Conservation (phyloP, 1,140 invertebrate genomes). For the Drosophila watanabei region DNA sequence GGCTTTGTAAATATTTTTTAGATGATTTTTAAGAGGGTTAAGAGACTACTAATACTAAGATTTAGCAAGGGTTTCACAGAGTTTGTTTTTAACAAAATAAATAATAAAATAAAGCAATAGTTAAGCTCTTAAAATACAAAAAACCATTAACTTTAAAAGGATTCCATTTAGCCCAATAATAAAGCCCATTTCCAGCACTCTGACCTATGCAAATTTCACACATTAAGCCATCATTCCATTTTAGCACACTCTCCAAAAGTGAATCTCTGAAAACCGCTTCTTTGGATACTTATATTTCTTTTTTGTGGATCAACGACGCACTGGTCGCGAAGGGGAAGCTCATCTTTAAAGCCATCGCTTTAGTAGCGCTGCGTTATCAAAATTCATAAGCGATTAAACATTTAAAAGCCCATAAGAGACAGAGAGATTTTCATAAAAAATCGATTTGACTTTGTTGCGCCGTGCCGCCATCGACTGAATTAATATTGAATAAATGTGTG, state of each 20-base stretch:
- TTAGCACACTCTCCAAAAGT: conserved; percentile 9
- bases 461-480: conserved; percentile 48
- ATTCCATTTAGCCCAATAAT: neutral
- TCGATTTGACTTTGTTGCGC: conserved; percentile 76
- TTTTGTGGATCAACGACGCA: conserved; percentile 36
- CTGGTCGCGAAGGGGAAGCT: neutral
- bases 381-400: conserved; percentile 84
- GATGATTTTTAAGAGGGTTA: too few relatives aligned
- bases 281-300: conserved; percentile 29
- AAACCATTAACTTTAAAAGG: neutral
- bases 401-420: conserved; percentile 82
- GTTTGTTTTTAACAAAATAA: neutral
- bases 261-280: conserved; percentile 23
- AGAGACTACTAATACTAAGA: too few relatives aligned
- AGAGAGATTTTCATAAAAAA: conserved; percentile 80
- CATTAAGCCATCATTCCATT: conserved; percentile 39
- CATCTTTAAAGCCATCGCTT: conserved; percentile 38
- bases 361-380: conserved; percentile 67
- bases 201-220: conserved; percentile 44
- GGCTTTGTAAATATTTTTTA: too few relatives aligned
- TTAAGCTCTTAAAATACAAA: neutral
- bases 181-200: conserved; percentile 12
- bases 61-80: too few relatives aligned
- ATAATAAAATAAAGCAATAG: neutral
- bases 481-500: conserved; percentile 63